Conservation (phyloP, 2,113 vertebrate species). For the Pluvianellus socialis region DNA sequence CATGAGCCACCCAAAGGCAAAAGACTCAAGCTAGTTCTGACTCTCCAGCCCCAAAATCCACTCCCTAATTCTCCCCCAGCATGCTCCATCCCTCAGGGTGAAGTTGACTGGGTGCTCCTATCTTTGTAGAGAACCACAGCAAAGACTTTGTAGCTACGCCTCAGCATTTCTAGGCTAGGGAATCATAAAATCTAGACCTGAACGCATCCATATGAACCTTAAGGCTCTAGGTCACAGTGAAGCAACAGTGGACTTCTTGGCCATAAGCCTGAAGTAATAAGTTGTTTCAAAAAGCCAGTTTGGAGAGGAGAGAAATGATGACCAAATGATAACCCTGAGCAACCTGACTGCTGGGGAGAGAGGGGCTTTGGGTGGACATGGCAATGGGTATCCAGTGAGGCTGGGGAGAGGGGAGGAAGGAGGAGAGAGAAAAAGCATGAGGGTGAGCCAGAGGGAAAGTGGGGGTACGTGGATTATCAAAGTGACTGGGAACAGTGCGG, state of each 20-base stretch:
- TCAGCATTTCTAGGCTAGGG: background rate
- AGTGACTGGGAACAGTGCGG: background rate
- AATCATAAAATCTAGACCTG: background rate
- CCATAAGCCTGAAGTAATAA: background rate
- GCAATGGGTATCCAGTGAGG: background rate
- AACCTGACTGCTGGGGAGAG: background rate
- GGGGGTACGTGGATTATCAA: background rate
- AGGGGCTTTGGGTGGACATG: background rate
- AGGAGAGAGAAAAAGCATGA: background rate
- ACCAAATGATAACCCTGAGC: background rate
- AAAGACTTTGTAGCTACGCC: background rate
- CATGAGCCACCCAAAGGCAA: background rate
- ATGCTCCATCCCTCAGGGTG: accelerated
- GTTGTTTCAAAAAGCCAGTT: background rate
- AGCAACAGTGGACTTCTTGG: background rate
- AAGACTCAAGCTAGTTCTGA: background rate
- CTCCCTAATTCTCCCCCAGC: background rate
- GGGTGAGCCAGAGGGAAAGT: background rate
- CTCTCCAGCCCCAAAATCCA: background rate
- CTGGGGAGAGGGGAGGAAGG: background rate
- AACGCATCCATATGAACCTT: background rate
- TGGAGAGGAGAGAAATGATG: background rate
- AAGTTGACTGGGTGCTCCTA: background rate
- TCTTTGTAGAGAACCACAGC: background rate
- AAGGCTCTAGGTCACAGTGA: background rate